These are phyloP conservation scores for Mormyrus lacerda DNA, from an alignment of 2,113 vertebrate species.

Conservation along the genomic window DNA sequence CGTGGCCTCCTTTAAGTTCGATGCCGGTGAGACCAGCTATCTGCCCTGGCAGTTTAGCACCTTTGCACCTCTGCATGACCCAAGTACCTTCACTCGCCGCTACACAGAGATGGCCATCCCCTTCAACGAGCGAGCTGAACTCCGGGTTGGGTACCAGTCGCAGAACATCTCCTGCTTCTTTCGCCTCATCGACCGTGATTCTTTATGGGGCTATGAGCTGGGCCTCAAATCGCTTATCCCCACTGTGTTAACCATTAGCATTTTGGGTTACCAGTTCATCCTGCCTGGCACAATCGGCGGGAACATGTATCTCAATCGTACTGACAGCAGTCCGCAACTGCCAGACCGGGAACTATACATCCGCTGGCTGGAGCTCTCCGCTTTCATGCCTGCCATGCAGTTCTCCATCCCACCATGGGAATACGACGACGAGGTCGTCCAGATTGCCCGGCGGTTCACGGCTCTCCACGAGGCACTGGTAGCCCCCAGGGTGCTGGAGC, in stretches of 20 bases:
- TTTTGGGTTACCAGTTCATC: constrained; percentile 86
- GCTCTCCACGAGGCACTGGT: constrained; percentile 76
- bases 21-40: constrained; percentile 85
- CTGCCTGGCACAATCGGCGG: constrained; percentile 80
- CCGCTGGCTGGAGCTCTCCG: constrained; percentile 87
- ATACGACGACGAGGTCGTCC: constrained; percentile 78
- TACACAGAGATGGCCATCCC: constrained; percentile 86
- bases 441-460: constrained; percentile 81
- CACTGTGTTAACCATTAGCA: constrained; percentile 79
- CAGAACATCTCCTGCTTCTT: constrained; percentile 91
- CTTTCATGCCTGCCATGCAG: constrained; percentile 97
- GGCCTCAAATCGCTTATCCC: constrained; percentile 90
- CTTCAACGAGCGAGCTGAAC: constrained; percentile 74
- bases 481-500: constrained; percentile 78
- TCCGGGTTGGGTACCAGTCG: constrained; percentile 84
- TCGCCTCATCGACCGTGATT: constrained; percentile 84
- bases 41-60: constrained; percentile 84
- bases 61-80: constrained; percentile 64
- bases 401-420: constrained; percentile 91
- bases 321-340: constrained; percentile 34
- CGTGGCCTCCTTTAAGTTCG: constrained; percentile 86
- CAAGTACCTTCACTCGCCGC: constrained; percentile 76
- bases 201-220: constrained; percentile 82
- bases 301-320: constrained; percentile 64
- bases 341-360: constrained; percentile 88